Conservation (phyloP, 2,797 vertebrate species). For the Sphenopsis melanotis region DNA sequence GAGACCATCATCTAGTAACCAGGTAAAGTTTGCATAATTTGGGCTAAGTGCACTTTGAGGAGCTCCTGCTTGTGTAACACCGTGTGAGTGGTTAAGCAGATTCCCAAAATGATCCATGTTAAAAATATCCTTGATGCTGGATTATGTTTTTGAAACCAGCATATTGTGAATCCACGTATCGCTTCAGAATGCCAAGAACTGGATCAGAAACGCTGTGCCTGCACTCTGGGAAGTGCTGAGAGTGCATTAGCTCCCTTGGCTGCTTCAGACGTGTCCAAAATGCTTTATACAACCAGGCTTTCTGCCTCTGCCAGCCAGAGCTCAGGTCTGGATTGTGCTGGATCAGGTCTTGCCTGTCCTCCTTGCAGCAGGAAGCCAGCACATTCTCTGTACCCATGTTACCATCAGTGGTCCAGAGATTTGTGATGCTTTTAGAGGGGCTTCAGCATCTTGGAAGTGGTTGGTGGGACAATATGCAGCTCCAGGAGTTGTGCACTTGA, state of each 20-base stretch:
- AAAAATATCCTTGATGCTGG: slow-evolving; percentile 19
- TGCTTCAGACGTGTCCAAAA: neutral
- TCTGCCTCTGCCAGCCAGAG: neutral
- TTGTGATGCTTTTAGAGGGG: neutral
- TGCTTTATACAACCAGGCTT: neutral
- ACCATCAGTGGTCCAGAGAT: neutral
- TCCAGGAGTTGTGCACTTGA: neutral
- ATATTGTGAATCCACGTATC: neutral
- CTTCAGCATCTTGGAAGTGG: neutral
- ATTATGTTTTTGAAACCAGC: slow-evolving; percentile 4
- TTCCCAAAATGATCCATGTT: neutral
- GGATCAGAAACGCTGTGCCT: neutral
- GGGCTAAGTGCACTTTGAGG: neutral
- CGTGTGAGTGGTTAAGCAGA: neutral
- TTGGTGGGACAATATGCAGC: neutral
- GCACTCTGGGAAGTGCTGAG: slow-evolving; percentile 24
- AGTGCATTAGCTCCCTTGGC: slow-evolving; percentile 9
- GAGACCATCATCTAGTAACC: no score
- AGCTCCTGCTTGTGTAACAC: neutral
- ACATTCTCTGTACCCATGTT: accelerated
- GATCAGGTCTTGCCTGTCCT: neutral
- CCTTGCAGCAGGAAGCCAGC: neutral
- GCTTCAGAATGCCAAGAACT: neutral
- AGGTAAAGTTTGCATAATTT: neutral
- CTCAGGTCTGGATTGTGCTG: neutral